Base-by-base conservation (phyloP, 2,888 invertebrate species). In the Hyppa rectilinea region DNA sequence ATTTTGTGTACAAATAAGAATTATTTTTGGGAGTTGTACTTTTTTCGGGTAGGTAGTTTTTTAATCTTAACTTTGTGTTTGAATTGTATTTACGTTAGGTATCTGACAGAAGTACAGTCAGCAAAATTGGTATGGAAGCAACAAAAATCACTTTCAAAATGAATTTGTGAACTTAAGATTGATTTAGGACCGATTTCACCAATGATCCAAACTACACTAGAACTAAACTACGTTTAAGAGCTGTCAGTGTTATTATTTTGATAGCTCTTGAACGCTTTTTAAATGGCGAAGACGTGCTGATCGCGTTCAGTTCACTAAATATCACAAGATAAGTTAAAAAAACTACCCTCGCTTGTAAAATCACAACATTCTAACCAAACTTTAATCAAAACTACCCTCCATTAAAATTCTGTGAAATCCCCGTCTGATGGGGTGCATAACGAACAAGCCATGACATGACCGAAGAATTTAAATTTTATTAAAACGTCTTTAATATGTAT, bases 381-480 rank as follows among this genome's bases (percentile, higher is more conserved):
- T 64, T 26, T 49, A 20, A 38, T 65, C 2, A 60, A 59, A 69
- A 50, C 17, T 50, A 52, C 64, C 59, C 71, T 49, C 31, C 40
- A 40, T 71, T 64, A 38, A 38, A 56, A 67, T 63, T 61, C 62
- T n/a, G 29, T 64, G 47, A 38, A 52, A 40, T 61, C 14, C 66
- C 53, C 47, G 43, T 49, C 23, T 6, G 23, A 12, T 43, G 34
- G 68, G 62, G 75, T 82, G 81, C 72, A 78, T 71, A 75, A 14
- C 56, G 20, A 67, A 71, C 23, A 71, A 34, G 49, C 36, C 58
- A 52, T 63, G 68, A 62, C 53, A 73, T 62, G 49, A 23, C 50
- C 26, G 40, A 50, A 36, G 64, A 26, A 67, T 81, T 76, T 52
- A 63, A 58, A 63, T 71, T 38, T 67, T 34, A 68, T 74, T 50